These are phyloP conservation scores for Clupea harengus DNA, from an alignment of 2,113 vertebrate species.

Conservation along the genomic window DNA sequence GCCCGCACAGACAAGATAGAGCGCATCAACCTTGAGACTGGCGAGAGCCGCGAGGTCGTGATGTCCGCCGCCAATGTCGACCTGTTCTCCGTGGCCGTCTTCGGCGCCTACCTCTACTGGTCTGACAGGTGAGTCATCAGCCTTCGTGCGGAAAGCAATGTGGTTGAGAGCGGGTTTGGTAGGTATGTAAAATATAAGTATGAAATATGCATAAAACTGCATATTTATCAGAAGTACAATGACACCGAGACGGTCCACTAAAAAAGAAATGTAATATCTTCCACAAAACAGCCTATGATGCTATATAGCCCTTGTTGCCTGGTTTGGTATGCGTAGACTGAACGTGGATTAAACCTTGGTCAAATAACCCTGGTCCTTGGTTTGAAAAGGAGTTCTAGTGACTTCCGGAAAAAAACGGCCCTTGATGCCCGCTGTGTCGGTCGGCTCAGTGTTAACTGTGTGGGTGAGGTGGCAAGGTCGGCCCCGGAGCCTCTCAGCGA, in stretches of 20 bases:
- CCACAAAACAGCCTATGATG: too few relatives aligned
- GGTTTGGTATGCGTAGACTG: neutral
- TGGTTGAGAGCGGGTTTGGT: neutral
- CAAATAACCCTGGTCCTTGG: neutral
- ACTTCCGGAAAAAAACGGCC: neutral
- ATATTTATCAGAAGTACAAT: too few relatives aligned
- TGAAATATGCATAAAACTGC: too few relatives aligned
- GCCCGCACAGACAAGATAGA: conserved; percentile 99
- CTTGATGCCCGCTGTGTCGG: neutral
- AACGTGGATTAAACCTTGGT: neutral
- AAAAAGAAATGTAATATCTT: too few relatives aligned
- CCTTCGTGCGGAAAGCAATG: neutral
- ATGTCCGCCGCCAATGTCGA: conserved; percentile 96
- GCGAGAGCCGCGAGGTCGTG: conserved; percentile 91
- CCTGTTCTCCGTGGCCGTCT: conserved; percentile 97
- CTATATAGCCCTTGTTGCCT: neutral
- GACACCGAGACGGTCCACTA: too few relatives aligned
- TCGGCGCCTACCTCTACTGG: conserved; percentile 99
- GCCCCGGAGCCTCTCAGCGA: neutral
- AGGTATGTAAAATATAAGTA: too few relatives aligned
- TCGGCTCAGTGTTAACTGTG: neutral
- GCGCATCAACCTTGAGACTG: conserved; percentile 98
- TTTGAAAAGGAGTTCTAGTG: neutral
- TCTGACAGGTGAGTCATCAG: conserved; percentile 97
- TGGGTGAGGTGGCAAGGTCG: neutral